These are phyloP conservation scores for Micrastur ruficollis DNA, from an alignment of 2,797 vertebrate species.

Conservation along the genomic window DNA sequence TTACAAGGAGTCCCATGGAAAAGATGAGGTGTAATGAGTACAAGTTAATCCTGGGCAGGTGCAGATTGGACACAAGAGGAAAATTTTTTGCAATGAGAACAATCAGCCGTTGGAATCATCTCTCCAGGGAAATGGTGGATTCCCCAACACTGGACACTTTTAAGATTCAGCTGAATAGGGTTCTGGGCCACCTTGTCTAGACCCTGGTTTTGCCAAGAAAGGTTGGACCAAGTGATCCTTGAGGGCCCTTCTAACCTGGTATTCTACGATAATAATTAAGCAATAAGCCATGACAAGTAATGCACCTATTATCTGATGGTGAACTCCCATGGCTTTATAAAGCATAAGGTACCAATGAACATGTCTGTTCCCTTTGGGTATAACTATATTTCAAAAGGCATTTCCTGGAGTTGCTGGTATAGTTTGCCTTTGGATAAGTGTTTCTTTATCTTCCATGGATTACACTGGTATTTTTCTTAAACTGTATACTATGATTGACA, in stretches of 20 bases:
- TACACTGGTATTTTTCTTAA: not conserved
- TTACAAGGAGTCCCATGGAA: not conserved
- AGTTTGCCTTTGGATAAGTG: not conserved
- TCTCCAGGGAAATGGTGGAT: not conserved
- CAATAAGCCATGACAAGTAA: slow-evolving; percentile 1
- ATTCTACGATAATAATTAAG: slow-evolving; percentile 11
- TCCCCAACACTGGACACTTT: not conserved
- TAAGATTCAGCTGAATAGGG: not conserved
- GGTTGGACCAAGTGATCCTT: not conserved
- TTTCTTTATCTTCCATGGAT: not conserved
- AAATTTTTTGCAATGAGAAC: not conserved
- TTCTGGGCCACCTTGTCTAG: not conserved
- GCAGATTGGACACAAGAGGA: not conserved
- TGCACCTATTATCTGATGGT: not conserved
- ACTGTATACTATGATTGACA: not conserved
- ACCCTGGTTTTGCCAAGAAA: not conserved
- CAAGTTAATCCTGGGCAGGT: not conserved
- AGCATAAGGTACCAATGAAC: not conserved
- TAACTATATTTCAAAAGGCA: slow-evolving; percentile 44
- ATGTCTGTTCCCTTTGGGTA: not conserved
- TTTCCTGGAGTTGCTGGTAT: not conserved
- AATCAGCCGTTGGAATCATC: not conserved
- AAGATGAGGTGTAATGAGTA: not conserved
- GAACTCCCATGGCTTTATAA: slow-evolving; percentile 4
- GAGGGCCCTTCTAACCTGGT: not conserved